A percentile compares a stretch with the other conserved stretches of the same genome.
Evolutionary conservation across 2,113 vertebrate species (phyloP).

Genomic region (Chitala chitala): DNA sequence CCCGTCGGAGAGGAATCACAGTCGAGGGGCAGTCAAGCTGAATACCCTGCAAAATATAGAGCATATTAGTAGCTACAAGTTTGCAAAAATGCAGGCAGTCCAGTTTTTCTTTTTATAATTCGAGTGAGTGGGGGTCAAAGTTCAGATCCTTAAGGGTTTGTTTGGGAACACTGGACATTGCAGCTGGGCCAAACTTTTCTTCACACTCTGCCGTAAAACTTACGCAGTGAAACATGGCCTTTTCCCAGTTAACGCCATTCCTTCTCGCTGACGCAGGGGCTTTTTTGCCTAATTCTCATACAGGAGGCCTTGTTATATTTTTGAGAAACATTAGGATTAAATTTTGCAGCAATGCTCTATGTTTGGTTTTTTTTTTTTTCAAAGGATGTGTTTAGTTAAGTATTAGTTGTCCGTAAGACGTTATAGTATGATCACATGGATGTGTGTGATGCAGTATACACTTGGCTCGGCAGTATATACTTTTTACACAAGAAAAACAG

Average conservation of each 20-base stretch:
- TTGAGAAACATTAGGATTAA: not conserved
- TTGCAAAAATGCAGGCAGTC: constrained; percentile 13
- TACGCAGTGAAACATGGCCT: constrained; percentile 61
- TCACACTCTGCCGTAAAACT: constrained; percentile 80
- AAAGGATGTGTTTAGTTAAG: not conserved
- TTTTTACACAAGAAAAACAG: too few relatives aligned
- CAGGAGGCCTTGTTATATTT: not conserved
- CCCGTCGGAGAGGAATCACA: not conserved
- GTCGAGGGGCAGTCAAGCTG: not conserved
- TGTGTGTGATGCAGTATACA: too few relatives aligned
- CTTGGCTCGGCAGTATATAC: too few relatives aligned
- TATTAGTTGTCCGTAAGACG: not conserved
- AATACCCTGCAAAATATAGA: not conserved
- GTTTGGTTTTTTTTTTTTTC: not conserved
- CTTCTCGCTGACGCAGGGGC: constrained; percentile 13
- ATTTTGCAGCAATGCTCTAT: not conserved
- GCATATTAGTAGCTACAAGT: not conserved
- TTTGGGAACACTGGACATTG: constrained; percentile 65
- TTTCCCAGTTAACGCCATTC: constrained; percentile 39
- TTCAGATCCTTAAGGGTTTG: constrained; percentile 59
- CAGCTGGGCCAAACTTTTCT: constrained; percentile 80
- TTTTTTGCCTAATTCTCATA: constrained; percentile 12
- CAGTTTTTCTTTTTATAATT: constrained; percentile 28
- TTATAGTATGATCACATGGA: too few relatives aligned
- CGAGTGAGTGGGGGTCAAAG: constrained; percentile 55